Evolutionary conservation across 2,113 vertebrate genomes (phyloP).

Genomic region (Chinchilla lanigera): DNA sequence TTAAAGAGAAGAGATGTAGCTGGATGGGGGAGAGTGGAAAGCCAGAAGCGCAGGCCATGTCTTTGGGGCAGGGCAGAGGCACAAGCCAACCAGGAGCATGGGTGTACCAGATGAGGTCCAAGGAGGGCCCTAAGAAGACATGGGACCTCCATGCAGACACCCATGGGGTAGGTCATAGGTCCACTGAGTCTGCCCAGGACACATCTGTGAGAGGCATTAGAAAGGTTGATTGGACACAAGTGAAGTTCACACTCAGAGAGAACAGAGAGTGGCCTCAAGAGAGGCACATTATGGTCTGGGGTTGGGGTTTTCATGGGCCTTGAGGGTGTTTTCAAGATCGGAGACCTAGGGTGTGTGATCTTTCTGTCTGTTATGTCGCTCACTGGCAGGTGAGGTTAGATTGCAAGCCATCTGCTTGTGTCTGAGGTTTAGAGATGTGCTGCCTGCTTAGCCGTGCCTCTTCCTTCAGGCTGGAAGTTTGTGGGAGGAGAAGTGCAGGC

Average conservation of each 20-base stretch:
- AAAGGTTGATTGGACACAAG: neutral
- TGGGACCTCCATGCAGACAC: neutral
- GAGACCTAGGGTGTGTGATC: neutral
- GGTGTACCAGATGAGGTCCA: neutral
- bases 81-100: neutral
- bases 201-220: neutral
- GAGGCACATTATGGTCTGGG: neutral
- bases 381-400: neutral
- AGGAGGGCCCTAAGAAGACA: neutral
- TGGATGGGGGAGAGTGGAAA: neutral
- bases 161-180: neutral
- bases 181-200: neutral
- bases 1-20: neutral
- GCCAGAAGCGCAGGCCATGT: neutral
- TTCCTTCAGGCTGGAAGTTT: neutral
- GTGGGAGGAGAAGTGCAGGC: neutral
- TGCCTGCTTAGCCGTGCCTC: neutral
- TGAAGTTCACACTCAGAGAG: neutral
- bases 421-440: neutral
- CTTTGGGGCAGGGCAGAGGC: constrained; percentile 9
- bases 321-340: neutral
- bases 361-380: neutral
- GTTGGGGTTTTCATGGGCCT: neutral
- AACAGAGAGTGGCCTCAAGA: neutral
- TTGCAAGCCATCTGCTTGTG: neutral